Evolutionary conservation across 37 sponge, comb jelly and placozoan genomes (phyloP), one percentile per base, ranked within the genome.

Genomic region (Chondrilla cf. caribensis): DNA sequence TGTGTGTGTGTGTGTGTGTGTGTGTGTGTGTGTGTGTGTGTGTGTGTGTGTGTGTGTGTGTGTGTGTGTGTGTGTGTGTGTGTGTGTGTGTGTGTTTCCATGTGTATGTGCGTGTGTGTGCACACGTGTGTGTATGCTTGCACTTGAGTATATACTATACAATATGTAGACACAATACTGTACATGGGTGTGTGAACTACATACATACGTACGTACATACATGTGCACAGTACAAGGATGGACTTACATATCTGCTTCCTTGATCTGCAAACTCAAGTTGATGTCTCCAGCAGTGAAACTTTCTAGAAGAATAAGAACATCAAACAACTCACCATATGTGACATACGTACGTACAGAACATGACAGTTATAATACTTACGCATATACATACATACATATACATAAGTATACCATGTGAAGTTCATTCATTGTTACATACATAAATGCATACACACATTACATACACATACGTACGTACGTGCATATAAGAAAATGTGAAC

Each of bases 181-280:
- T 7, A 62, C 29, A 62, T 62, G 29, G 25, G 6, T 19, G 64
- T 19, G 15, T n/a, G 25, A 62, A 70, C 7, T 70, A 37, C 40
- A 37, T 18, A 70, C 39, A 8, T 31, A 37, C 72, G 18, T 19
- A 70, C 40, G 39, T 19, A 37, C 72, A 37, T 19, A 70, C 40
- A 70, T 38, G 31, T 19, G 8, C 40, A 70, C 64, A 70, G 29
- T 19, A 62, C 64, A 62, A 62, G 22, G 29, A n/a, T 29, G 64
- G 5, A 79, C 86, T 80, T 64, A 87, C 87, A 88, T 38, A 37
- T 92, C 84, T 29, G 87, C 89, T 54, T 89, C 87, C 18, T 85
- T 68, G 84, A 92, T 86, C 70, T 92, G 89, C 58, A 86, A 55
- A 79, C 89, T 86, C 21, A 92, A 66, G 80, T 71, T 92, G 82